phyloP scores from a whole-genome alignment of 2,797 vertebrate genomes.

The Gymnodraco acuticeps region DNA sequence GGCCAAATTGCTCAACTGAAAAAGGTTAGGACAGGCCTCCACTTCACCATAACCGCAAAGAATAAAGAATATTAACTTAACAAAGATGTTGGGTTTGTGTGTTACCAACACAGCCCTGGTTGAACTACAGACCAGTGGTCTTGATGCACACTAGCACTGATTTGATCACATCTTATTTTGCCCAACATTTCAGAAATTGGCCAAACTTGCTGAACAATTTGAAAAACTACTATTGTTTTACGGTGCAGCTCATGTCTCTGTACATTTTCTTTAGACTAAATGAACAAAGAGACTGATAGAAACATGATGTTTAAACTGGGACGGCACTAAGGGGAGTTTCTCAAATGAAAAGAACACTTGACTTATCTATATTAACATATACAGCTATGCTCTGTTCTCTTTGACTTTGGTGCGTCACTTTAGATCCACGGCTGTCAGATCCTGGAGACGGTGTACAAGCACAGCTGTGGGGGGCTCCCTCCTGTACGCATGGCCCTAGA shows the following conservation, averaged over 20 bases:
- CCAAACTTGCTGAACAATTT: not conserved
- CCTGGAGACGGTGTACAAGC: constrained; percentile 95
- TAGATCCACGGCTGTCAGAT: constrained; percentile 99
- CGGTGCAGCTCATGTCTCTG: not conserved
- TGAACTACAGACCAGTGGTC: too few species aligned
- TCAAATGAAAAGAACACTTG: not conserved
- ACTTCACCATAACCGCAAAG: not conserved
- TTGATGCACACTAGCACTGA: too few species aligned
- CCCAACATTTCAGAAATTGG: too few species aligned
- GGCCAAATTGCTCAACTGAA: too few species aligned
- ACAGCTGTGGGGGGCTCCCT: constrained; percentile 96
- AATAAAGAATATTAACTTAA: not conserved
- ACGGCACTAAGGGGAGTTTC: not conserved
- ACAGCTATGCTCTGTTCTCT: not conserved
- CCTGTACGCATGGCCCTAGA: constrained; percentile 95
- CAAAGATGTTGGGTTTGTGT: too few species aligned
- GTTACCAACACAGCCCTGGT: too few species aligned
- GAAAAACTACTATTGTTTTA: not conserved
- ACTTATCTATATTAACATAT: not conserved
- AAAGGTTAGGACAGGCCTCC: not conserved
- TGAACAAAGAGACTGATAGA: not conserved
- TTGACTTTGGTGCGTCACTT: constrained; percentile 47
- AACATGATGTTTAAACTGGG: too few species aligned
- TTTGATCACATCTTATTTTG: not conserved
- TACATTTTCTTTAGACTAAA: not conserved